phyloP scores from a whole-genome alignment of 2,113 vertebrate genomes.

The Cepphus grylle region DNA sequence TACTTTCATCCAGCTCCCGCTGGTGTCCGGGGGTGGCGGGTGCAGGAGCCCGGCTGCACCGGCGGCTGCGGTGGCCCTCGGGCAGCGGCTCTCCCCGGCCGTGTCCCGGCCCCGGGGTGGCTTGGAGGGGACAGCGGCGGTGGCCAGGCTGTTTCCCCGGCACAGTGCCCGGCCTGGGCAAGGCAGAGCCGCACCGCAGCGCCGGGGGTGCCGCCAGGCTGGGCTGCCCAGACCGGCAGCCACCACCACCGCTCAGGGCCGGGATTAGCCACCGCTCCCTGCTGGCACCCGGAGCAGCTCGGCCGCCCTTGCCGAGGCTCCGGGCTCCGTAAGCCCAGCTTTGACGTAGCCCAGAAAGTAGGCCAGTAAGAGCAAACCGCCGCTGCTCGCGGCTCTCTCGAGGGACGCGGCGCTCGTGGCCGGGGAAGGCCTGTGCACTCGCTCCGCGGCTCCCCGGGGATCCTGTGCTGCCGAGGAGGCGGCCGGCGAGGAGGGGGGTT shows the following conservation, averaged over 20 bases:
- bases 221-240: background rate
- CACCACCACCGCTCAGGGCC: rapidly evolving
- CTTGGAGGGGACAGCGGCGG: background rate
- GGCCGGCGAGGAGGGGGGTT: background rate
- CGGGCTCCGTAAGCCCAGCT: slow-evolving; percentile 27
- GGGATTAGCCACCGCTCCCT: background rate
- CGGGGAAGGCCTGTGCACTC: background rate
- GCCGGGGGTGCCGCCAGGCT: background rate
- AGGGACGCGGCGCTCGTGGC: background rate
- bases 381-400: background rate
- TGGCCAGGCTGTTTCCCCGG: background rate
- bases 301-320: background rate
- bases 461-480: background rate
- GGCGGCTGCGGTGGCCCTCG: background rate
- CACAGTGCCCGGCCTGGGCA: background rate
- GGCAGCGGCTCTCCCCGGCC: background rate
- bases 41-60: background rate
- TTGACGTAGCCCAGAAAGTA: slow-evolving; percentile 57
- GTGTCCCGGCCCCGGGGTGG: background rate
- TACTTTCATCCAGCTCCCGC: background rate
- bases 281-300: background rate
- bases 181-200: background rate
- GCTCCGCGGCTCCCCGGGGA: background rate
- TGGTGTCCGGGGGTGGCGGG: background rate
- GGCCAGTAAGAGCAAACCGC: slow-evolving; percentile 41